Conservation (phyloP, 2,113 vertebrate species). For the Coryphaenoides rupestris region DNA sequence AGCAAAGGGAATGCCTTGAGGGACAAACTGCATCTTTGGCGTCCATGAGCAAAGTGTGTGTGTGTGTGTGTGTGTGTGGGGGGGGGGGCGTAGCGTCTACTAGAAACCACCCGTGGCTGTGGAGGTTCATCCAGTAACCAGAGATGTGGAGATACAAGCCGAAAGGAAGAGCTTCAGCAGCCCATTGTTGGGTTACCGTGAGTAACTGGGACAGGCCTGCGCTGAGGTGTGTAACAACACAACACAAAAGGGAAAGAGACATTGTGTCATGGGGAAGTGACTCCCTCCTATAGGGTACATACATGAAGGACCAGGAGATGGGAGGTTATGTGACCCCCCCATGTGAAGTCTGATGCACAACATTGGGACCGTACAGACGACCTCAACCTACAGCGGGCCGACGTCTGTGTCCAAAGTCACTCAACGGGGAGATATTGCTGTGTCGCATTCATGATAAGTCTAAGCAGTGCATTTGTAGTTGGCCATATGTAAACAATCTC, state of each 20-base stretch:
- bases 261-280: conserved; percentile 23
- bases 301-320: background rate
- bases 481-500: conserved; percentile 71
- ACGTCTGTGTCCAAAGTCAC: conserved; percentile 35
- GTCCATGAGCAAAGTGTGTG: background rate
- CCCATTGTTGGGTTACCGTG: conserved; percentile 29
- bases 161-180: conserved; percentile 25
- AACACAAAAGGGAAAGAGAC: conserved; percentile 40
- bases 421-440: conserved; percentile 37
- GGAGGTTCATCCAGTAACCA: conserved; percentile 27
- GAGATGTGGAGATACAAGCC: conserved; percentile 28
- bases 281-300: conserved; percentile 1
- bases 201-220: conserved; percentile 11
- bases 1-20: conserved; percentile 23
- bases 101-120: conserved; percentile 23
- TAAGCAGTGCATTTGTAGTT: conserved; percentile 71
- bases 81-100: conserved; percentile 22
- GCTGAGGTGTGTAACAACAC: conserved; percentile 22
- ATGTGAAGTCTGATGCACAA: conserved; percentile 22
- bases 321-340: conserved; percentile 26
- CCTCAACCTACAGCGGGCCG: conserved; percentile 25
- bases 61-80: too few relatives aligned
- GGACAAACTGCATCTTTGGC: conserved; percentile 10
- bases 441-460: conserved; percentile 38
- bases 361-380: conserved; percentile 46